Conservation (phyloP, 2,888 invertebrate species). For the Mimumesa dahlbomi region DNA sequence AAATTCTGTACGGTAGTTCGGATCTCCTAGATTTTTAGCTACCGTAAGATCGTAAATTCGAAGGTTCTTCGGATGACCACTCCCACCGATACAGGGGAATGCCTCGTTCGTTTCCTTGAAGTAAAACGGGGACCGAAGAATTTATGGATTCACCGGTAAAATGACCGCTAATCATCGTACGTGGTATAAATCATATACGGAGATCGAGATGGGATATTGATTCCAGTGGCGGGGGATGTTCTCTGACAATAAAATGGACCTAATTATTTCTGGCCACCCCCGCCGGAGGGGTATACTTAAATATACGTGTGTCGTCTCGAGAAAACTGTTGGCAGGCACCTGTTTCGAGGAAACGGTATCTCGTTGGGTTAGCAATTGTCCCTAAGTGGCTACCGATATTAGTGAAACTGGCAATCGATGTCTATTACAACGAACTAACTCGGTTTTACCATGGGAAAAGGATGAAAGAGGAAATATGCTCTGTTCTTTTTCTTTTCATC, state of each 20-base stretch:
- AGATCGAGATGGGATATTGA: slow-evolving; percentile 28
- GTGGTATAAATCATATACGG: slow-evolving; percentile 5
- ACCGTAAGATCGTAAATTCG: slow-evolving; percentile 50
- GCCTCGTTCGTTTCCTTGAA: slow-evolving; percentile 15
- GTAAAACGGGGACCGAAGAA: neutral
- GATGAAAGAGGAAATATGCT: slow-evolving; percentile 22
- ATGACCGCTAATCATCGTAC: slow-evolving; percentile 21
- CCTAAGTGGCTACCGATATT: slow-evolving; percentile 58
- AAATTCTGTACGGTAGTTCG: neutral
- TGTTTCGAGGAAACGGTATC: slow-evolving; percentile 45
- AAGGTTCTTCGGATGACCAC: slow-evolving; percentile 25
- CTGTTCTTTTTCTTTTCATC: too few relatives aligned
- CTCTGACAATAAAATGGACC: slow-evolving; percentile 1
- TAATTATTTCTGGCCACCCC: slow-evolving; percentile 19
- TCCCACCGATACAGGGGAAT: slow-evolving; percentile 13
- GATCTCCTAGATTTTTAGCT: slow-evolving; percentile 18
- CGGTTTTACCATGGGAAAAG: slow-evolving; percentile 5
- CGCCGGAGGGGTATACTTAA: slow-evolving; percentile 52
- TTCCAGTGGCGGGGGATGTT: neutral
- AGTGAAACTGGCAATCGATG: slow-evolving; percentile 43
- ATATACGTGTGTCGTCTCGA: slow-evolving; percentile 59
- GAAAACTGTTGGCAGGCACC: slow-evolving; percentile 28
- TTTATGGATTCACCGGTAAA: slow-evolving; percentile 22
- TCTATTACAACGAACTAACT: slow-evolving; percentile 16
- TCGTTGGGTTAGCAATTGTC: slow-evolving; percentile 63